Base-by-base conservation (phyloP, 2,797 vertebrate species). In the Odontamblyopus rebecca region DNA sequence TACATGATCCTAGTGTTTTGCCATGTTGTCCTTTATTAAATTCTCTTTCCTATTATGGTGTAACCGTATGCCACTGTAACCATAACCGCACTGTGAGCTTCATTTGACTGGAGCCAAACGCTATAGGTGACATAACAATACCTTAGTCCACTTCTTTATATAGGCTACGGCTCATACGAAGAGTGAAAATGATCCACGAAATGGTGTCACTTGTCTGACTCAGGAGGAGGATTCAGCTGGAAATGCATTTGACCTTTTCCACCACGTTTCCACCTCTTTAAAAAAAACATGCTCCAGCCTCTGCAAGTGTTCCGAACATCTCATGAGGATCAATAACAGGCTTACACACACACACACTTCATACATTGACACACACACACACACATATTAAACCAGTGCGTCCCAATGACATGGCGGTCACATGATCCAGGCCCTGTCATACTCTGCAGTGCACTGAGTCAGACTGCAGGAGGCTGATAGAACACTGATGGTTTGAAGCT, bases 291-390 rank as follows among this genome's bases (percentile, higher is more conserved):
- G 71, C 64, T 63, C 44, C 35, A 26, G 70, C 68, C n/a, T 44
- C 64, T 27, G 61, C 41, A 78, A 80, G 76, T 75, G 73, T 63
- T 72, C 69, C 41, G 63, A 32, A 9, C 68, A 76, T 75, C 82
- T 82, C 78, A 51, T 2, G 83, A 84, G 85, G 71, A 72, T 68
- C 35, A 62, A 69, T 81, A 80, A 79, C 76, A 81, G 53, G 77
- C 81, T 85, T 80, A 80, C 69, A 44, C 57, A 15, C 13, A 38
- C 6, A 48, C 44, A 48, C 15, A 48, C 81, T 61, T 38, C 23
- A 65, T 35, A 0, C 38, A 27, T 11, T 19, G 11, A 0, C 23
- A 38, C 7, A 38, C 35, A 48, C 13, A 48, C 4, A 48, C 15
- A 48, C 44, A 15, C 44, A 16, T 15, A 48, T 48, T 48, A 48